Evolutionary conservation across 2,113 vertebrate genomes (phyloP).

Genomic region (Chitala chitala): DNA sequence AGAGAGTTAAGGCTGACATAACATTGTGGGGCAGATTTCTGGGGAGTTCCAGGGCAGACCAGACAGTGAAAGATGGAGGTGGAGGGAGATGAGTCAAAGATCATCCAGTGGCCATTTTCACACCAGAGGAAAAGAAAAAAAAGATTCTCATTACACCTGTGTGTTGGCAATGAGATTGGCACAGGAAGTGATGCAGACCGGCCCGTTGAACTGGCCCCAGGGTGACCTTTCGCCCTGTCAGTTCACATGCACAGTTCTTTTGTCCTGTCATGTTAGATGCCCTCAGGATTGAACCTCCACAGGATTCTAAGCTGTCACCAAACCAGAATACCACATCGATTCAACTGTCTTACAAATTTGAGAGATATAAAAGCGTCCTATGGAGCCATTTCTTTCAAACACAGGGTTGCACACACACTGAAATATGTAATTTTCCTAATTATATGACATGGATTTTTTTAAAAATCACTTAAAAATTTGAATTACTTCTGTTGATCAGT

Average conservation of each 20-base stretch:
- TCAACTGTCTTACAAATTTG: background rate
- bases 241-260: background rate
- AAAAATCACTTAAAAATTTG: too few relatives aligned
- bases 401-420: too few relatives aligned
- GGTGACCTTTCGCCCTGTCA: background rate
- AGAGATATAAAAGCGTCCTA: too few relatives aligned
- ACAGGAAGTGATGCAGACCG: background rate
- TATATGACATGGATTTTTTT: too few relatives aligned
- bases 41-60: background rate
- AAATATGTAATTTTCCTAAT: too few relatives aligned
- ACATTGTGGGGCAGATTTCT: background rate
- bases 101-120: background rate
- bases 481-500: too few relatives aligned
- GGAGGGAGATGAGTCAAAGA: constrained; percentile 3
- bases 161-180: background rate
- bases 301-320: background rate
- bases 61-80: background rate
- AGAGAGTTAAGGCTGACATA: background rate
- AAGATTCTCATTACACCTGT: background rate
- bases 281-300: background rate
- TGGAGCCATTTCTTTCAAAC: too few relatives aligned
- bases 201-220: background rate
- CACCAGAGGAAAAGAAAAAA: background rate
- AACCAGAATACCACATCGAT: background rate
- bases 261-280: background rate